phyloP scores from a whole-genome alignment of 2,888 invertebrate genomes.

The Ormyrus labotus region DNA sequence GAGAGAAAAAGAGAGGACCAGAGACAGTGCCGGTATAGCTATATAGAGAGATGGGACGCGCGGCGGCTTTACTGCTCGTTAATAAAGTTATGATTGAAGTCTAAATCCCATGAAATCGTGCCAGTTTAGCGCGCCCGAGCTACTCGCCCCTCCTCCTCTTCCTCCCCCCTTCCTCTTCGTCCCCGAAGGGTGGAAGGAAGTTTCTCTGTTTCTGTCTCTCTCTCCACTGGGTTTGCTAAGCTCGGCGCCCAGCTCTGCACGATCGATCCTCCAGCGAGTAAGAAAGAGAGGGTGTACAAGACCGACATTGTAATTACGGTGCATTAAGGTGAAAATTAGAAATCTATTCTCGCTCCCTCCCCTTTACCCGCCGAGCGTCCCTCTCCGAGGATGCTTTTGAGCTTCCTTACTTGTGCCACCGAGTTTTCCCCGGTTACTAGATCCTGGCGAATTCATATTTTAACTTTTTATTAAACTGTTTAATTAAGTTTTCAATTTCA shows the following conservation, averaged over 20 bases:
- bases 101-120: constrained; percentile 72
- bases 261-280: constrained; percentile 20
- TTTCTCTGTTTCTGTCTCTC: constrained; percentile 16
- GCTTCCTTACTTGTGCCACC: too few species aligned
- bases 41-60: neutral
- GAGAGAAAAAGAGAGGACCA: constrained; percentile 16
- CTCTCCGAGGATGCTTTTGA: too few species aligned
- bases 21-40: neutral
- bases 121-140: constrained; percentile 61
- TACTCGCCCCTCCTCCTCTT: constrained; percentile 5
- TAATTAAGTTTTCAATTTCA: too few species aligned
- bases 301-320: constrained; percentile 54
- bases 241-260: constrained; percentile 10
- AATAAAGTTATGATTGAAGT: constrained; percentile 73
- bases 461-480: too few species aligned
- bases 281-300: constrained; percentile 28
- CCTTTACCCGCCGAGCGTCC: neutral
- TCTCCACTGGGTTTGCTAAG: neutral
- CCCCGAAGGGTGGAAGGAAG: constrained; percentile 17
- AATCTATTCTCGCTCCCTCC: constrained; percentile 51
- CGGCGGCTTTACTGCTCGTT: constrained; percentile 63
- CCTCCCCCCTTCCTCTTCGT: neutral
- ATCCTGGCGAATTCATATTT: too few species aligned
- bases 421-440: too few species aligned
- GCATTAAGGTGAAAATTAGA: constrained; percentile 56